phyloP scores from a whole-genome alignment of 2,888 invertebrate species.

The Drosophila imparisetae region DNA sequence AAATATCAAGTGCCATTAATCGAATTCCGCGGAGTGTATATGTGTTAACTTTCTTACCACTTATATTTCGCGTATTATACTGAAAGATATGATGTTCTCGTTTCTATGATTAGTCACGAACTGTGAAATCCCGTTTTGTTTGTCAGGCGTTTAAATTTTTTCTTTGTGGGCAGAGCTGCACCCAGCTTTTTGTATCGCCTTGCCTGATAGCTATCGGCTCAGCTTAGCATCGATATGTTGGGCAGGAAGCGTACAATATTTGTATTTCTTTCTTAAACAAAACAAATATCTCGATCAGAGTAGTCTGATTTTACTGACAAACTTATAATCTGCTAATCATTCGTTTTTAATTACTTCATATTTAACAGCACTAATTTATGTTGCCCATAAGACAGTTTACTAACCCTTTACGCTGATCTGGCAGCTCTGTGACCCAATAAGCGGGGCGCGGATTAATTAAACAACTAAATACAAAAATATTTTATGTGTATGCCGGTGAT shows the following conservation, averaged over 20 bases:
- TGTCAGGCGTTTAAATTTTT: not conserved
- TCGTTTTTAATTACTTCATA: not conserved
- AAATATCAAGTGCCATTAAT: no score
- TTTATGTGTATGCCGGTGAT: not conserved
- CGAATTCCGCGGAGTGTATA: no score
- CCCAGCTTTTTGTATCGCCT: not conserved
- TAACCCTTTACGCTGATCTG: not conserved
- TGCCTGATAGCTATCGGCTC: not conserved
- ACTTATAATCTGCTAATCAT: not conserved
- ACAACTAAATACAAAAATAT: not conserved
- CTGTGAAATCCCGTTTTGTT: conserved; percentile 1
- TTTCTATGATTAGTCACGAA: not conserved
- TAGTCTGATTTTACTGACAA: not conserved
- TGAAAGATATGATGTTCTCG: not conserved
- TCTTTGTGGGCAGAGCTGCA: not conserved
- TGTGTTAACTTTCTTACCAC: not conserved
- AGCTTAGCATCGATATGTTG: not conserved
- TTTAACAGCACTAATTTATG: not conserved
- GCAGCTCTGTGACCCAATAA: not conserved
- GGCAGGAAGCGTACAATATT: not conserved
- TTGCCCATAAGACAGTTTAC: not conserved
- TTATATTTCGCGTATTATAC: not conserved
- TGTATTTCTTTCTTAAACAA: not conserved
- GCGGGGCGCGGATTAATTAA: not conserved
- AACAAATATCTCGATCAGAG: not conserved